Evolutionary conservation across 2,797 vertebrate species (phyloP).

Genomic region (Mustela erminea): DNA sequence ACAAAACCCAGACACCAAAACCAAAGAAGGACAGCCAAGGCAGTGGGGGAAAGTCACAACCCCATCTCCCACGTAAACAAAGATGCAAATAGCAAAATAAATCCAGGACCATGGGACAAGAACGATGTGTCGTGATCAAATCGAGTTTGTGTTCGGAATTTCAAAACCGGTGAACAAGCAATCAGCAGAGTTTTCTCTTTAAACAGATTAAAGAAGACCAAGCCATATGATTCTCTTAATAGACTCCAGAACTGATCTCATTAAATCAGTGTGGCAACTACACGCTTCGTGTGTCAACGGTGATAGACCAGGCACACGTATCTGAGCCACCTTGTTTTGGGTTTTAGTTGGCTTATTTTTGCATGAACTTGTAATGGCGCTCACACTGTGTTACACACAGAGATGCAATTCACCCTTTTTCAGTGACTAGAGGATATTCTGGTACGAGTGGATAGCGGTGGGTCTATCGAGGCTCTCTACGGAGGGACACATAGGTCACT

Average conservation of each 20-base stretch:
- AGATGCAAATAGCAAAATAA: not conserved
- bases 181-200: not conserved
- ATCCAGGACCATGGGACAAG: not conserved
- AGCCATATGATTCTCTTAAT: not conserved
- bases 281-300: not conserved
- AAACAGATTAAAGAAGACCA: not conserved
- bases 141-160: not conserved
- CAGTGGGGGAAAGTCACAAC: not conserved
- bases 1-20: not conserved
- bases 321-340: too few species aligned
- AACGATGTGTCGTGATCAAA: fast-evolving
- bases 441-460: not conserved
- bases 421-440: not conserved
- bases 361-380: not conserved
- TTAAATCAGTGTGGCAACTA: not conserved
- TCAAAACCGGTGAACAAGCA: not conserved
- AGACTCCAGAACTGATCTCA: not conserved
- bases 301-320: fast-evolving
- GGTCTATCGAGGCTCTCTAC: not conserved
- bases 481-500: not conserved
- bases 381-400: not conserved
- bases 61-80: not conserved
- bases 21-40: not conserved
- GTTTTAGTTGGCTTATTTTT: not conserved
- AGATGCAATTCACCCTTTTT: not conserved